Evolutionary conservation across 2,113 vertebrate species (phyloP), one percentile per base, ranked within the genome.

Genomic region (Scomber japonicus): DNA sequence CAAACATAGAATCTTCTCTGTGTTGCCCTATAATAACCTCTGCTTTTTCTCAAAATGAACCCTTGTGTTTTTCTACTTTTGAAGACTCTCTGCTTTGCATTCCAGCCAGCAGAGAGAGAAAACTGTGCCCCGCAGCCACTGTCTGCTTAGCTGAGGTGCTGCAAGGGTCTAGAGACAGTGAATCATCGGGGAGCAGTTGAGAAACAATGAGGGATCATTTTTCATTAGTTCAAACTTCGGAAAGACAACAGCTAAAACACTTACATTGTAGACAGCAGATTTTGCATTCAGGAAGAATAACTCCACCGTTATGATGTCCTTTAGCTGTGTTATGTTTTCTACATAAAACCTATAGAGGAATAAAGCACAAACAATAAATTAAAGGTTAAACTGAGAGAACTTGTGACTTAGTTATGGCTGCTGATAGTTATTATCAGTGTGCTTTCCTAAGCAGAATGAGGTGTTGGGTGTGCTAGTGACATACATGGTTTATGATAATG

Each of bases 241-340:
- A 60, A 27, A 51, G 53, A 76, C 7, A 48, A 17, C 19, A 45
- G 3, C 31, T 21, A 11, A 62, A 64, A 54, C 27, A 91, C 96
- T 95, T 92, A 98, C 98, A 89, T 97, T 99, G 91, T 98, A 98
- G 90, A 99, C 96, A 50, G 97, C 98, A 55, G 96, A 96, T 91
- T 99, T 99, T 9, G 98, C 98, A 0, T 99, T 99, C 81, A 99
- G 93, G 93, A 98, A 99, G 93, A 99, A 99, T 46, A 99, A 86
- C 78, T 99, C 98, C 2, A 99, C 97, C 19, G 98, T 99, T 45
- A 97, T 97, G 55, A 97, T 97, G 84, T 99, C 97, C 91, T 98
- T 99, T 9, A 99, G 93, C 86, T 97, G 97, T 0, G 97, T 97
- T 84, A 99, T 99, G 90, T 96, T 99, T 88, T 99, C 98, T 12